A percentile compares a stretch with the other conserved stretches of the same genome.
Evolutionary conservation across 2,888 invertebrate species (phyloP).

Genomic region (Spialia ferax): DNA sequence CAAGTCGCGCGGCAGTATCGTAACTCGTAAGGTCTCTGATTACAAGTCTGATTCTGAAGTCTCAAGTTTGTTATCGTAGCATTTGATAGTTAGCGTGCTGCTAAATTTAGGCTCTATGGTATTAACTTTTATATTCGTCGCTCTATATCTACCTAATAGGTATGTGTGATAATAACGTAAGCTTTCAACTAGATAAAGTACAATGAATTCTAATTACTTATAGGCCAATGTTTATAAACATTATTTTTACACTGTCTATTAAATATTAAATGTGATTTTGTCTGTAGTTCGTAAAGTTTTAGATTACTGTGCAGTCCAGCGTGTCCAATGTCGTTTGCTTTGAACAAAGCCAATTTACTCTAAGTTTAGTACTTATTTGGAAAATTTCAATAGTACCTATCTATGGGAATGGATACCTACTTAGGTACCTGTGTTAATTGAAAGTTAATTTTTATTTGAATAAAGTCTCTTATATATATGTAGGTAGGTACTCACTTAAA

Average conservation of each 20-base stretch:
- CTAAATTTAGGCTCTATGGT: constrained; percentile 62
- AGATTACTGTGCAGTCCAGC: constrained; percentile 72
- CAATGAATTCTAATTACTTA: constrained; percentile 75
- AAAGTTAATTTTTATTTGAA: not conserved
- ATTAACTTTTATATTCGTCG: constrained; percentile 78
- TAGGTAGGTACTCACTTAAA: no score
- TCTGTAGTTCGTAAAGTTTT: constrained; percentile 73
- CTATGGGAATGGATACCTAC: constrained; percentile 1
- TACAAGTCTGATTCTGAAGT: constrained; percentile 61
- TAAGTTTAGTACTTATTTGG: constrained; percentile 17
- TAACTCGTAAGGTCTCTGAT: constrained; percentile 50
- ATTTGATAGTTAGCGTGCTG: constrained; percentile 52
- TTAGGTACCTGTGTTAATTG: not conserved
- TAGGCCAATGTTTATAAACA: constrained; percentile 84
- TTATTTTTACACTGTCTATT: constrained; percentile 85
- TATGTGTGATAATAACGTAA: constrained; percentile 86
- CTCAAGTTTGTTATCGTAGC: constrained; percentile 51
- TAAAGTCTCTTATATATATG: not conserved
- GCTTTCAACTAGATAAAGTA: constrained; percentile 83
- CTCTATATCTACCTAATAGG: constrained; percentile 77
- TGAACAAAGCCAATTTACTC: constrained; percentile 28
- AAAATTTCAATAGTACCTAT: constrained; percentile 17
- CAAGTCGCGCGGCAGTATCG: constrained; percentile 50
- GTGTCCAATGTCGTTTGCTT: constrained; percentile 46
- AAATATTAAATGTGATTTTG: constrained; percentile 78